These are phyloP conservation scores for Nesogale talazaci DNA, from an alignment of 2,113 vertebrate species.

Conservation along the genomic window DNA sequence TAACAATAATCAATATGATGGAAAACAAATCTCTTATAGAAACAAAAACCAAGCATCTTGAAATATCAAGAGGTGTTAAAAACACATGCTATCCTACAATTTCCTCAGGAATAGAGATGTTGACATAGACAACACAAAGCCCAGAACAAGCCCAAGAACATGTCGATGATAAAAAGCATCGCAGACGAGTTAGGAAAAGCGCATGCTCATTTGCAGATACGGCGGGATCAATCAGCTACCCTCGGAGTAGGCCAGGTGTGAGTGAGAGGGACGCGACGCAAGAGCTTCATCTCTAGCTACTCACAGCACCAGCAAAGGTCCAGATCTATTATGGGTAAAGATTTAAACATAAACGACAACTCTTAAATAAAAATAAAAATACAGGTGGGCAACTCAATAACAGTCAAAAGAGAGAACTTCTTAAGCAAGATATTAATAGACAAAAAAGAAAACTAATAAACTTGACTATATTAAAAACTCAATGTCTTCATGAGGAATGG, in stretches of 20 bases:
- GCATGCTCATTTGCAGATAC: not conserved
- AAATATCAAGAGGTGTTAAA: not conserved
- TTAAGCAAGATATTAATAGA: not conserved
- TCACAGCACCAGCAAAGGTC: not conserved
- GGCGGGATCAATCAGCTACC: not conserved
- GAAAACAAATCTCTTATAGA: not conserved
- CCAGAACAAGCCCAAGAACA: not conserved
- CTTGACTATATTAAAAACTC: not conserved
- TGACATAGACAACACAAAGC: not conserved
- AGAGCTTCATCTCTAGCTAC: not conserved
- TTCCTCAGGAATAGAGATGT: not conserved
- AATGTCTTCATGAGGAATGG: not conserved
- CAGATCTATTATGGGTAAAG: not conserved
- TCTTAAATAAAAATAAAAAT: not conserved
- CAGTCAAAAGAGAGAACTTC: not conserved
- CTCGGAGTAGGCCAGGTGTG: not conserved
- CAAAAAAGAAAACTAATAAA: not conserved
- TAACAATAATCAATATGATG: not conserved
- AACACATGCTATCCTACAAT: not conserved
- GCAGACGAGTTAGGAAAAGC: constrained; percentile 4
- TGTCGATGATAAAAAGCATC: constrained; percentile 6
- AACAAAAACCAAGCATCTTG: not conserved
- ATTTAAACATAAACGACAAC: constrained; percentile 1
- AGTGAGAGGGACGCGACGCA: not conserved
- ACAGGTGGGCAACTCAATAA: not conserved